A percentile compares a stretch with the other conserved stretches of the same genome.
These are phyloP conservation scores for Drosophila tristis DNA, from an alignment of 1,140 invertebrate genomes.

Conservation along the genomic window DNA sequence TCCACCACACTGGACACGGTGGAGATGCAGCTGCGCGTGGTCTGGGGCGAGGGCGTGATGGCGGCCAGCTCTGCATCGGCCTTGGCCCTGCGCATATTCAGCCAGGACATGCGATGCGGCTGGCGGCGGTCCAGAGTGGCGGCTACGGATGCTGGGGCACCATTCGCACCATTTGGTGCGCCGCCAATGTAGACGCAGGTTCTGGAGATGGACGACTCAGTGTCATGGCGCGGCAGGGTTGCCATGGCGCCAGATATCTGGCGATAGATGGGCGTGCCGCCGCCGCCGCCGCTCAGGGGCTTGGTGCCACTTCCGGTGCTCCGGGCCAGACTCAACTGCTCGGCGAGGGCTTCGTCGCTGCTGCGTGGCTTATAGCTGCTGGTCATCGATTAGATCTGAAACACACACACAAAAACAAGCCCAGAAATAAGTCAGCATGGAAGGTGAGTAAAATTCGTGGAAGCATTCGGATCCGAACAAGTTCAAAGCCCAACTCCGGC, in stretches of 20 bases:
- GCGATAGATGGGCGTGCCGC: constrained; percentile 51
- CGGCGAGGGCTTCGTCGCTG: constrained; percentile 71
- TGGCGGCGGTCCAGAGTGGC: constrained; percentile 71
- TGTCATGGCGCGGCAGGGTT: constrained; percentile 60
- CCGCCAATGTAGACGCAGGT: constrained; percentile 78
- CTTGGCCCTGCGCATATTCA: constrained; percentile 76
- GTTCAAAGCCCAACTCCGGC: constrained; percentile 51
- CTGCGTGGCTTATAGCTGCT: constrained; percentile 56
- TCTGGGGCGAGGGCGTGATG: constrained; percentile 78
- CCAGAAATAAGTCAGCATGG: constrained; percentile 3
- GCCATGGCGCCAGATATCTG: constrained; percentile 70
- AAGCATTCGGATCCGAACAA: constrained; percentile 42
- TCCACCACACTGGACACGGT: constrained; percentile 76
- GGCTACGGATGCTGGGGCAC: constrained; percentile 29
- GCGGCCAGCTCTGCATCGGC: constrained; percentile 53
- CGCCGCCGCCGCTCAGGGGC: constrained; percentile 11
- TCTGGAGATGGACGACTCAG: constrained; percentile 49
- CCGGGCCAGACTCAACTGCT: constrained; percentile 66
- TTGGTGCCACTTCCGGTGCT: constrained; percentile 47
- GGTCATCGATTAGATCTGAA: constrained; percentile 75
- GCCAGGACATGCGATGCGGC: constrained; percentile 77
- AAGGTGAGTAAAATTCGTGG: constrained; percentile 37
- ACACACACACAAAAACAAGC: constrained; percentile 17
- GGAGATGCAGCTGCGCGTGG: constrained; percentile 78
- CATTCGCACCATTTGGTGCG: constrained; percentile 15